Evolutionary conservation across 2,113 vertebrate species (phyloP).

Genomic region (Eonycteris spelaea): DNA sequence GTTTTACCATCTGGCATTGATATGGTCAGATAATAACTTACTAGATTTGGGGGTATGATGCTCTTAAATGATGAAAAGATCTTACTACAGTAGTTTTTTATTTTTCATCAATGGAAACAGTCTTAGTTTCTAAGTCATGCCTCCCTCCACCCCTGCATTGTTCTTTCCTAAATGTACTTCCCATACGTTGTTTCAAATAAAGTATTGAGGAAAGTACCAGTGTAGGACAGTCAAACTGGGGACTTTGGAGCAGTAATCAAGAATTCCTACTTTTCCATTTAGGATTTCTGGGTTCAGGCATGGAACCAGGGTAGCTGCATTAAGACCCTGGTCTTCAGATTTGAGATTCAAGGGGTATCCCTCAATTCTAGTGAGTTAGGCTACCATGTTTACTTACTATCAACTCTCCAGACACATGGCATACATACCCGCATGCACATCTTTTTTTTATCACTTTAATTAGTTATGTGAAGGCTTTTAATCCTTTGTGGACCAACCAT

Average conservation of each 20-base stretch:
- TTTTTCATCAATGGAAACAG: background rate
- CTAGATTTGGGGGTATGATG: background rate
- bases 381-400: background rate
- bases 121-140: conserved; percentile 10
- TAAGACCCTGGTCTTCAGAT: background rate
- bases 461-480: conserved; percentile 18
- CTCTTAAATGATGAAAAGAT: conserved; percentile 21
- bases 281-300: background rate
- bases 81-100: background rate
- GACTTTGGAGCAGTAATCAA: background rate
- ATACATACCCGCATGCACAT: background rate
- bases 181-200: background rate
- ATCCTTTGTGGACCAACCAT: background rate
- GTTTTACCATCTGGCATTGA: conserved; percentile 12
- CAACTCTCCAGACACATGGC: background rate
- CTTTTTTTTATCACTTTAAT: background rate
- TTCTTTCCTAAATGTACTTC: background rate
- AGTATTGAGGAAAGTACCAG: background rate
- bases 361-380: background rate
- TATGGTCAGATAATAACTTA: background rate
- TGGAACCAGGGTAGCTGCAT: background rate
- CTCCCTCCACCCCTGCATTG: background rate
- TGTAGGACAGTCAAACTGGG: background rate
- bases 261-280: background rate
- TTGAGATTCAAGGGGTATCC: background rate